Percentiles rank a stretch among this genome's conserved stretches.
These are phyloP conservation scores for Nephotettix cincticeps DNA, from an alignment of 1,140 invertebrate species.

Conservation along the genomic window DNA sequence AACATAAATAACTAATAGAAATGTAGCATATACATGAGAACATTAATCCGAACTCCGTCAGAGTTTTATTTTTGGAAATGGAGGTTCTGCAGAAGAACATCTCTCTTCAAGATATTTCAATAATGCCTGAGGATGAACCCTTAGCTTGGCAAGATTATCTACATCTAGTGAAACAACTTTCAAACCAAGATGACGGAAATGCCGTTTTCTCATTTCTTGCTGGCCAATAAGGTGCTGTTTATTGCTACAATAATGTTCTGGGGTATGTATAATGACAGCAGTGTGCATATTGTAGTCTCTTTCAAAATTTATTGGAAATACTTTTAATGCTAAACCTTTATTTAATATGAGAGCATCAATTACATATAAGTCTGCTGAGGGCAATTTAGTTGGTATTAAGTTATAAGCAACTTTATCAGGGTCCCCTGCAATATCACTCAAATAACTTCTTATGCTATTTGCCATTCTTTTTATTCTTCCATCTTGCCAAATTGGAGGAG, in stretches of 20 bases:
- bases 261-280: conserved; percentile 62
- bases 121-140: conserved; percentile 46
- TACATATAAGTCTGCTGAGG: conserved; percentile 58
- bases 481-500: conserved; percentile 53
- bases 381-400: conserved; percentile 55
- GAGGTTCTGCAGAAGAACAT: conserved; percentile 26
- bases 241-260: conserved; percentile 63
- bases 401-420: conserved; percentile 50
- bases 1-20: too few relatives aligned
- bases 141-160: conserved; percentile 51
- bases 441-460: conserved; percentile 50
- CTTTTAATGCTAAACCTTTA: conserved; percentile 6
- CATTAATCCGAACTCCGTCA: too few relatives aligned
- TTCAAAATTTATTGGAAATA: conserved; percentile 27
- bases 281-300: conserved; percentile 48
- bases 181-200: conserved; percentile 61
- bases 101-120: conserved; percentile 48
- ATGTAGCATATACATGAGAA: too few relatives aligned
- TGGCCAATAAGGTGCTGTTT: conserved; percentile 57
- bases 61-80: neutral
- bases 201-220: conserved; percentile 61
- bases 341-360: conserved; percentile 61
- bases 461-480: conserved; percentile 54
- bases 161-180: conserved; percentile 62
- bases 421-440: conserved; percentile 48